phyloP scores from a whole-genome alignment of 2,113 vertebrate species.

The Mus musculus region GRCm39 chrX:140813501-140814000 shows the following conservation, averaged over 20 bases:
- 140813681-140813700: not conserved
- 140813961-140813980: not conserved
- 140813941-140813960: not conserved
- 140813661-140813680: not conserved
- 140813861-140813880: not conserved
- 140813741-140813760: not conserved
- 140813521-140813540: not conserved
- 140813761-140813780: not conserved
- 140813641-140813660: not conserved
- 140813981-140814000: not conserved
- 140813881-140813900: not conserved
- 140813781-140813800: not conserved
- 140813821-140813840: not conserved
- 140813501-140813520: not conserved
- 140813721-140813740: not conserved
- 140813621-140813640: not conserved
- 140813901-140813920: not conserved
- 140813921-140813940: not conserved
- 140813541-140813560: not conserved
- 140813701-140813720: not conserved
- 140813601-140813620: not conserved
- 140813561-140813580: not conserved
- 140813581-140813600: not conserved
- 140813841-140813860: not conserved
- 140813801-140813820: not conserved